Conservation (phyloP, 2,797 vertebrate genomes). For the Chloroceryle amazona region DNA sequence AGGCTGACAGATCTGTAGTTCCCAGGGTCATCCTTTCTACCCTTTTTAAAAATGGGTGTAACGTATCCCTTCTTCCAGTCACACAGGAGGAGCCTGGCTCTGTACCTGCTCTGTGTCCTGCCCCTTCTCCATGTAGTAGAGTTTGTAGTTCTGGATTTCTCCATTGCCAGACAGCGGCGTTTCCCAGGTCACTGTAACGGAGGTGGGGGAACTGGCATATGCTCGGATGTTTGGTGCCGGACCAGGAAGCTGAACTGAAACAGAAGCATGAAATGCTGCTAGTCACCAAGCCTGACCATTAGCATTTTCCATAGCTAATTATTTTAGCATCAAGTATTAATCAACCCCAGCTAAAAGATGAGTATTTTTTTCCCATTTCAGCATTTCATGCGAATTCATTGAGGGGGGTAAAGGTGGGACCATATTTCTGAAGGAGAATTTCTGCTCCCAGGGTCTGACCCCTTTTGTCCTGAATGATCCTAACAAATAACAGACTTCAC, state of each 20-base stretch:
- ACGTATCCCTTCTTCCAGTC: too few relatives aligned
- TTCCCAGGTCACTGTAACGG: constrained; percentile 90
- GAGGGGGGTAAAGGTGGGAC: accelerated
- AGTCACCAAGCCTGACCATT: not conserved
- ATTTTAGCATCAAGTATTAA: not conserved
- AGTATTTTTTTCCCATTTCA: not conserved
- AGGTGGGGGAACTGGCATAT: constrained; percentile 84
- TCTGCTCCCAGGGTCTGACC: not conserved
- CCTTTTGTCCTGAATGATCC: not conserved
- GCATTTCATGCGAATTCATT: accelerated
- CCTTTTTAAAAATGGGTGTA: too few relatives aligned
- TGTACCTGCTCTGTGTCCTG: constrained; percentile 90
- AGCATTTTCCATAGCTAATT: not conserved
- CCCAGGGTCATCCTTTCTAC: too few relatives aligned
- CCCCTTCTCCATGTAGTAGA: constrained; percentile 95
- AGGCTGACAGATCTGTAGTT: too few relatives aligned
- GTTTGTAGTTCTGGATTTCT: constrained; percentile 94
- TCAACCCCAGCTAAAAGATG: not conserved
- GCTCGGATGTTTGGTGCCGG: constrained; percentile 93
- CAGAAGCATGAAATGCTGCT: not conserved
- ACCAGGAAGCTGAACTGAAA: constrained; percentile 94
- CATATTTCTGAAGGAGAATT: not conserved
- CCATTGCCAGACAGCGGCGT: constrained; percentile 92
- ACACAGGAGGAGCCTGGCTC: not conserved
- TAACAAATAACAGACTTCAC: not conserved